Conservation (phyloP, 2,797 vertebrate genomes). For the Stomatorhinus walkeri region DNA sequence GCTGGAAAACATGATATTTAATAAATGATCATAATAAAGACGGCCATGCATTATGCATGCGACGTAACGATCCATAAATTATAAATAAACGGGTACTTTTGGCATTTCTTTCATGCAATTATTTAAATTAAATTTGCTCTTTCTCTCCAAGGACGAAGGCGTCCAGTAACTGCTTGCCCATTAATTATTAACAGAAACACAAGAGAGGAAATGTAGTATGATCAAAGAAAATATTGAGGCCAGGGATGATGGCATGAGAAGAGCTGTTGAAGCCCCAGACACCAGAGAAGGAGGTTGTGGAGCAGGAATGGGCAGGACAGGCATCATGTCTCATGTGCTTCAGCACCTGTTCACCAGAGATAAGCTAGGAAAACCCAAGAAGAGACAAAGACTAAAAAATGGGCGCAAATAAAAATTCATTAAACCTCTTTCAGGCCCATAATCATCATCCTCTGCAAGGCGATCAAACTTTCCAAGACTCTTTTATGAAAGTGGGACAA, state of each 20-base stretch:
- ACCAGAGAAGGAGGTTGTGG: background rate
- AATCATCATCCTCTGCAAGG: constrained; percentile 49
- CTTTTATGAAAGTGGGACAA: constrained; percentile 42
- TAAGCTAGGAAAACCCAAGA: background rate
- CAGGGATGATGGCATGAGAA: constrained; percentile 10
- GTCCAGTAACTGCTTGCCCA: constrained; percentile 37
- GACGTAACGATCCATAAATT: constrained; percentile 56
- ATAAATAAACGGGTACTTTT: constrained; percentile 56
- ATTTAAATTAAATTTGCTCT: constrained; percentile 39
- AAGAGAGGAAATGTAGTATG: constrained; percentile 18
- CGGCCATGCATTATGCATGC: constrained; percentile 51
- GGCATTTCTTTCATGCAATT: constrained; percentile 49
- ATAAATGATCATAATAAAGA: constrained; percentile 55
- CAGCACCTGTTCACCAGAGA: background rate
- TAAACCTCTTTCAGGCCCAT: constrained; percentile 50
- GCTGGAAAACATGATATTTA: constrained; percentile 51
- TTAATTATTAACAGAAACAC: constrained; percentile 51
- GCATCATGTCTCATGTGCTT: constrained; percentile 36
- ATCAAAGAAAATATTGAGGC: constrained; percentile 32
- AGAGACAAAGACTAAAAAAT: background rate
- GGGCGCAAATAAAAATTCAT: constrained; percentile 43
- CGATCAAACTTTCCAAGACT: constrained; percentile 46
- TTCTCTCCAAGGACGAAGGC: constrained; percentile 34
- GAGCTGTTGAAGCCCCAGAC: background rate
- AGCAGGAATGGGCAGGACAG: background rate